Evolutionary conservation across 2,797 vertebrate genomes (phyloP), one percentile per base, ranked within the genome.

Genomic region (Schizothorax lantsangensis): DNA sequence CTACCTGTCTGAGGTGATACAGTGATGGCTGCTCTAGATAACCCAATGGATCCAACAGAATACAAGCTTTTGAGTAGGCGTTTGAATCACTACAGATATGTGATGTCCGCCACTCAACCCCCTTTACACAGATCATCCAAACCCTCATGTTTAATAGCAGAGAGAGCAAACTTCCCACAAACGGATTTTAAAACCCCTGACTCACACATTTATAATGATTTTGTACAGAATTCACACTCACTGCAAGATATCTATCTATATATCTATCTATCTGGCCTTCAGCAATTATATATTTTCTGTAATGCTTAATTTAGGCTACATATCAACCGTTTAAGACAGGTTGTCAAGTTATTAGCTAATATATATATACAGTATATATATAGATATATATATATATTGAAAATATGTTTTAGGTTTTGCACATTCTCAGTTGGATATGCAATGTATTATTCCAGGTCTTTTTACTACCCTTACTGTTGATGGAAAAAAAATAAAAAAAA

Each of bases 121-220:
- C 47, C 26, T 80, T 45, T 57, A 80, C 73, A 71, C 38, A 85
- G 38, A 68, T 26, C 36, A 49, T 72, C 33, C 77, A 71, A 66
- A 80, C 36, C 10, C 75, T 57, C 26, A 47, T 72, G 40, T 72
- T 80, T 33, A 23, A 57, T 78, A 54, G 49, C 74, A 78, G 30
- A 23, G 19, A 78, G 30, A 36, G 30, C 49, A 23, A 78, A 38
- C 52, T 15, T 47, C 19, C 17, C 8, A 43, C 19, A 45, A 12
- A 72, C 45, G 11, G 71, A 12, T 45, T n/a, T 45, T 72, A 72
- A 72, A 72, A 72, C 38, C 45, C 2, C 17, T 23, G 36, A 38
- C 33, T 71, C 19, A 30, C 40, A 47, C 45, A 54, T 54, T 36
- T 21, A 23, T 52, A 23, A 54, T 33, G 73, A 9, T 33, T 47